A percentile compares a stretch with the other conserved stretches of the same genome.
phyloP scores from a whole-genome alignment of 2,888 invertebrate genomes.

The Isotomurus palustris region DNA sequence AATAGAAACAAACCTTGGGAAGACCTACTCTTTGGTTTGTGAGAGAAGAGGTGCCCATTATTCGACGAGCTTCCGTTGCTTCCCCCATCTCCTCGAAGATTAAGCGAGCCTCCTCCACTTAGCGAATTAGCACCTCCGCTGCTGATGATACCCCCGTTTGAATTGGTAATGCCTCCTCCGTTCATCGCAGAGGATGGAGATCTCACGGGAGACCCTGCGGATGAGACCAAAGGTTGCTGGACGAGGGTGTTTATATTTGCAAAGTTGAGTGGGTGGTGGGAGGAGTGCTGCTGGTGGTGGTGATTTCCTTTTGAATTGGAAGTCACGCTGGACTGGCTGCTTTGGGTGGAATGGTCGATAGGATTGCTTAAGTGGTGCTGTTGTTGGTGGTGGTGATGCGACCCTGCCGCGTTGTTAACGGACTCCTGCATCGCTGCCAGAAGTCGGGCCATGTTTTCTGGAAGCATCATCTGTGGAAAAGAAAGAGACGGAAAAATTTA shows the following conservation, averaged over 20 bases:
- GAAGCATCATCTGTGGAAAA: slow-evolving; percentile 42
- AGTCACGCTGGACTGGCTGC: slow-evolving; percentile 36
- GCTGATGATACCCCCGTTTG: slow-evolving; percentile 15
- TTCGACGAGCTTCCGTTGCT: no score
- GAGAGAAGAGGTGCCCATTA: slow-evolving; percentile 7
- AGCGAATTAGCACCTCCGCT: slow-evolving; percentile 4
- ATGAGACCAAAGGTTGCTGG: slow-evolving; percentile 38
- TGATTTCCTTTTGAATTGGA: slow-evolving; percentile 34
- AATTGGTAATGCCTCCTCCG: slow-evolving; percentile 11
- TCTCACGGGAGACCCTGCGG: slow-evolving; percentile 32
- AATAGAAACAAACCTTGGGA: not conserved
- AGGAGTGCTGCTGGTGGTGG: no score
- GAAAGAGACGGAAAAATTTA: not conserved
- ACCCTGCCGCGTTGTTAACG: slow-evolving; percentile 36
- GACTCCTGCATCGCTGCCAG: slow-evolving; percentile 46
- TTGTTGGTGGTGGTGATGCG: not conserved
- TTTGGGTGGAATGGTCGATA: slow-evolving; percentile 21
- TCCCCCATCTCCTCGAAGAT: not conserved
- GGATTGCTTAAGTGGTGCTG: slow-evolving; percentile 11
- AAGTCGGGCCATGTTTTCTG: slow-evolving; percentile 45
- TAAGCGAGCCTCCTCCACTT: not conserved
- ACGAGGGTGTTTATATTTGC: slow-evolving; percentile 42
- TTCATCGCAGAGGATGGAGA: slow-evolving; percentile 6
- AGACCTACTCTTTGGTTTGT: slow-evolving; percentile 2
- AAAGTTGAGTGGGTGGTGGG: slow-evolving; percentile 40